Base-by-base conservation (phyloP, 2,113 vertebrate species). In the Rhabdornis inornatus region DNA sequence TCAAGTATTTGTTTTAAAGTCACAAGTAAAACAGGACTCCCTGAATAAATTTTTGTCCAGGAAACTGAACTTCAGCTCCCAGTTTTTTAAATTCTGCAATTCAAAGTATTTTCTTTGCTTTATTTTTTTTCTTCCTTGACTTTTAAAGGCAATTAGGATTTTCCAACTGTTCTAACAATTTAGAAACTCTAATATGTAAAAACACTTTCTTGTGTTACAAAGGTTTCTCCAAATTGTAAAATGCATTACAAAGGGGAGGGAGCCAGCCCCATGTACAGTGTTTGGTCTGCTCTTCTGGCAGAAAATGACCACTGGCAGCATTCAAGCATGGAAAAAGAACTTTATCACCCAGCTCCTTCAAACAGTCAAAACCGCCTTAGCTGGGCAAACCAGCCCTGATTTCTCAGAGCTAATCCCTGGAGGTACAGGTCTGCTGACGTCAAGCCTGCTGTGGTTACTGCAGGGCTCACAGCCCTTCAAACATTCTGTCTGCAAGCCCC, bases 231-330 rank as follows among this genome's bases (percentile, higher is more conserved):
- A 86, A 90, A 69, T 69, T 78, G 63, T 93, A 95, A 92, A 97
- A 90, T 31, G 39, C 81, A 68, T 90, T 88, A 74, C 57, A 88
- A 88, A 95, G 57, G 49, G 78, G 81, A 93, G 37, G n/a, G 24
- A 96, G 64, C 80, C 91, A 79, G 74, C 80, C 60, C 50, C 40
- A 88, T 44, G 35, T 63, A 92, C 30, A 7, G 13, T 90, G 45
- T 78, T 89, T 84, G 86, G 88, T 78, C 66, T 91, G 68, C 55
- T 88, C 49, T 90, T 52, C 83, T 96, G 87, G 94, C 95, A 96
- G 72, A 91, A 90, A 75, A 76, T 7, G 15, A 92, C 49, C 90
- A 28, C 61, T 94, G 95, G 91, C 93, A 95, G 72, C 19, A 19
- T 87, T 25, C 52, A 84, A 92, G 74, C 84, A 94, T 9, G 60